A percentile compares a stretch with the other conserved stretches of the same genome.
phyloP scores from a whole-genome alignment of 53 echinoderm and acorn worm genomes.

The Pentamera pediparva region DNA sequence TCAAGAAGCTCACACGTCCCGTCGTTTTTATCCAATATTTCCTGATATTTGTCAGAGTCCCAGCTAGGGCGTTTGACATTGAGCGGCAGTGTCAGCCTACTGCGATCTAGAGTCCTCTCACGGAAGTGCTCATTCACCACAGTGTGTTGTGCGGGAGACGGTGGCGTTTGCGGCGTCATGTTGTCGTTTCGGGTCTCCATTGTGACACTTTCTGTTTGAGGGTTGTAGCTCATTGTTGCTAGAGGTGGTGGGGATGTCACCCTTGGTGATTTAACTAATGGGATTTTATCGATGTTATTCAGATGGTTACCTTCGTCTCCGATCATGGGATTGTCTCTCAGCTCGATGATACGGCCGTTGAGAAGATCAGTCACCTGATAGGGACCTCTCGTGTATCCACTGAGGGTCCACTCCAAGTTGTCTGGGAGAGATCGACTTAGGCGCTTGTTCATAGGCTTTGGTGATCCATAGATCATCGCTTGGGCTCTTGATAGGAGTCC shows the following conservation, averaged over 20 bases:
- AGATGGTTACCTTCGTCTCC: background rate
- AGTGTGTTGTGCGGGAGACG: background rate
- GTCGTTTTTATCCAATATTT: constrained; percentile 11
- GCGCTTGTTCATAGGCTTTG: constrained; percentile 14
- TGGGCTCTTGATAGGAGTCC: constrained; percentile 24
- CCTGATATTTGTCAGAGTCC: constrained; percentile 20
- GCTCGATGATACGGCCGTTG: constrained; percentile 5
- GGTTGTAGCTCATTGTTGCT: background rate
- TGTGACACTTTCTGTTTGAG: background rate
- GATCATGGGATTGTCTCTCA: background rate
- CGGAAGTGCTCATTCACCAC: background rate
- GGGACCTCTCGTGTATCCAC: constrained; percentile 17
- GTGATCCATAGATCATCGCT: constrained; percentile 20
- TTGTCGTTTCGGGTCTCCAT: no score
- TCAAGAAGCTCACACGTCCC: constrained; percentile 17
- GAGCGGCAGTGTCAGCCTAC: constrained; percentile 9
- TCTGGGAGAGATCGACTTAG: constrained; percentile 25
- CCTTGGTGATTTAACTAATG: background rate
- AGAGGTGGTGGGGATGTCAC: background rate
- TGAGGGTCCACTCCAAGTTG: constrained; percentile 26
- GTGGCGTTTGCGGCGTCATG: background rate
- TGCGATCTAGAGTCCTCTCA: constrained; percentile 14
- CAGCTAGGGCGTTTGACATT: constrained; percentile 18
- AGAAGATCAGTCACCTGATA: constrained; percentile 28
- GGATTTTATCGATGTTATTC: background rate